Conservation (phyloP, 1,140 invertebrate genomes). For the Dreissena rostriformis region DNA sequence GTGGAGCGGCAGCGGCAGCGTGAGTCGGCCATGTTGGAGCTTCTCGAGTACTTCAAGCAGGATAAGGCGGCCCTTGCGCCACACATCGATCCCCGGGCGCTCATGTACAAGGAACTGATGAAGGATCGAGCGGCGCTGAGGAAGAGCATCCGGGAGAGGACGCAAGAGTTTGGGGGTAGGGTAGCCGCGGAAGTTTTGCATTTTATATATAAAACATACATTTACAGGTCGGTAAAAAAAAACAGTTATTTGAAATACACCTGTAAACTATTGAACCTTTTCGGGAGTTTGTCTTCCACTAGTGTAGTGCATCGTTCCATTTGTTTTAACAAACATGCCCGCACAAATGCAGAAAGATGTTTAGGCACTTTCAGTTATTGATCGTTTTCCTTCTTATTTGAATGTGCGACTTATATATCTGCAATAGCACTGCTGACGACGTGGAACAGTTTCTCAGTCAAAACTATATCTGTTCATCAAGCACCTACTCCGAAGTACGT, state of each 20-base stretch:
- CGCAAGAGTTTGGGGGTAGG: conserved; percentile 8
- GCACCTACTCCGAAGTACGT: neutral
- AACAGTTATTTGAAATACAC: neutral
- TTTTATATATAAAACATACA: too few relatives aligned
- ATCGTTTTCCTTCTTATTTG: neutral
- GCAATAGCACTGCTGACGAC: neutral
- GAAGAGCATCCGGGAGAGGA: conserved; percentile 23
- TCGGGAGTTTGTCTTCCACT: too few relatives aligned
- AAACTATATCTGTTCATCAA: neutral
- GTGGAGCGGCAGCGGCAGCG: conserved; percentile 14
- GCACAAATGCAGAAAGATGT: too few relatives aligned
- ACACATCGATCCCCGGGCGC: conserved; percentile 5
- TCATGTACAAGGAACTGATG: conserved; percentile 38
- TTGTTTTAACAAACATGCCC: too few relatives aligned
- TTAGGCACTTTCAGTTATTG: neutral
- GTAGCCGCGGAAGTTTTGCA: too few relatives aligned
- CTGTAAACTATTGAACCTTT: too few relatives aligned
- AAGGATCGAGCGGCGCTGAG: conserved; percentile 40
- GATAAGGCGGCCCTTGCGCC: conserved; percentile 36
- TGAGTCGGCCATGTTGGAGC: conserved; percentile 24
- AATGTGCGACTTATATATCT: neutral
- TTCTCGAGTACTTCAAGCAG: conserved; percentile 42
- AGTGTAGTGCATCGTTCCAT: too few relatives aligned
- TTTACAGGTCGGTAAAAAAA: neutral
- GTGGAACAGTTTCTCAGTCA: neutral